Base-by-base conservation (phyloP, 2,113 vertebrate species). In the Nothocercus julius region DNA sequence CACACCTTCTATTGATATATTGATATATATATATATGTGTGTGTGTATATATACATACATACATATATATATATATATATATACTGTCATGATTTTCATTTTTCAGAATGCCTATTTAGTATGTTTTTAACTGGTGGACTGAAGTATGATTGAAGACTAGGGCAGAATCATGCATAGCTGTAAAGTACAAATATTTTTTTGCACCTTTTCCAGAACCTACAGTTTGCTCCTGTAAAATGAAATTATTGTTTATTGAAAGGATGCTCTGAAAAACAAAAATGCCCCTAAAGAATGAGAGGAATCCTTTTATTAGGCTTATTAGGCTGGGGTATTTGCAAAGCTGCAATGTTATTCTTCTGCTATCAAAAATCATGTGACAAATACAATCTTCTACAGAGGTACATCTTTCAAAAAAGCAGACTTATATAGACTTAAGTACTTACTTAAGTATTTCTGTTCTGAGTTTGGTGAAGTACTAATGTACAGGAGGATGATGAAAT, bases 401-500 rank as follows among this genome's bases (percentile, higher is more conserved):
- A 88, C 54, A 17, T 28, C 51, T 84, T 75, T 70, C 28, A 62
- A 45, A 85, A 87, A 69, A 21, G 47, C 72, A 70, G 40, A 77
- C 85, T 30, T 27, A 49, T n/a, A n/a, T n/a, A n/a, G n/a, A n/a
- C n/a, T n/a, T n/a, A n/a, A n/a, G n/a, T n/a, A n/a, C n/a, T n/a
- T n/a, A n/a, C n/a, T n/a, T 75, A 90, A 84, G 51, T 49, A 76
- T 91, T 85, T 92, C 63, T 74, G 13, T 63, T 94, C 53, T 89
- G 40, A 69, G 73, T 77, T 89, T 44, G 63, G 38, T 87, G 70
- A 89, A 80, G 49, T 82, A 80, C n/a, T 91, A 73, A 74, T 76
- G 76, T 64, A 89, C 59, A 90, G 79, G 34, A 76, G 3, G 36
- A 76, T 87, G 88, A 47, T 66, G 87, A 87, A 93, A 90, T 96